Evolutionary conservation across 2,888 invertebrate species (phyloP), one percentile per base, ranked within the genome.

Genomic region (Amphimallon solstitiale): DNA sequence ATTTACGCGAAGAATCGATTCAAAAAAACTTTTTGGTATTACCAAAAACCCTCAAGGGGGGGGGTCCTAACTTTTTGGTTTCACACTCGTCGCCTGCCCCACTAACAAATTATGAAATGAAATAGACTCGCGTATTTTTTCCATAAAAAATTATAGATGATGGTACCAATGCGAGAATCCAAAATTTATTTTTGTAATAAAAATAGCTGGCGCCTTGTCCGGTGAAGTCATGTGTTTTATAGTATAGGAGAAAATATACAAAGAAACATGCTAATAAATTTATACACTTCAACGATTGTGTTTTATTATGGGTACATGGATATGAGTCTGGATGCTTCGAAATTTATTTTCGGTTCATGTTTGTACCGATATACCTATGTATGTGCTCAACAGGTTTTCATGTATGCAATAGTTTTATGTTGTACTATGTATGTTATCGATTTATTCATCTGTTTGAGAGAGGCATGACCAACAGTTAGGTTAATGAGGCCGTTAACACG

Each of bases 141-240:
- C n/a, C n/a, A n/a, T n/a, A n/a, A n/a, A n/a, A n/a, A n/a, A n/a
- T n/a, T n/a, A n/a, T n/a, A n/a, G n/a, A n/a, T n/a, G n/a, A n/a
- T n/a, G n/a, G n/a, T n/a, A n/a, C n/a, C n/a, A n/a, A n/a, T n/a
- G n/a, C 9, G 29, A 5, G 56, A 45, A 43, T 34, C 19, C 21
- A 23, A 17, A 43, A 59, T 43, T 59, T 59, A 72, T 75, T 75
- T 76, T 76, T 75, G 74, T 74, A 74, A 76, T 75, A 75, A 73
- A 77, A 76, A 78, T 76, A 76, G 72, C 72, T 74, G 77, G 77
- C 76, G 77, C 77, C 72, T 73, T 75, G 75, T 73, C 72, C 70
- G 69, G 70, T 74, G 72, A 72, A 38, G 73, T 68, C 73, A 70
- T 68, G 72, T 70, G 73, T 75, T 76, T 77, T 75, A 75, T 73